These are phyloP conservation scores for Hystrix cristata DNA, from an alignment of 2,113 vertebrate genomes.

Conservation along the genomic window DNA sequence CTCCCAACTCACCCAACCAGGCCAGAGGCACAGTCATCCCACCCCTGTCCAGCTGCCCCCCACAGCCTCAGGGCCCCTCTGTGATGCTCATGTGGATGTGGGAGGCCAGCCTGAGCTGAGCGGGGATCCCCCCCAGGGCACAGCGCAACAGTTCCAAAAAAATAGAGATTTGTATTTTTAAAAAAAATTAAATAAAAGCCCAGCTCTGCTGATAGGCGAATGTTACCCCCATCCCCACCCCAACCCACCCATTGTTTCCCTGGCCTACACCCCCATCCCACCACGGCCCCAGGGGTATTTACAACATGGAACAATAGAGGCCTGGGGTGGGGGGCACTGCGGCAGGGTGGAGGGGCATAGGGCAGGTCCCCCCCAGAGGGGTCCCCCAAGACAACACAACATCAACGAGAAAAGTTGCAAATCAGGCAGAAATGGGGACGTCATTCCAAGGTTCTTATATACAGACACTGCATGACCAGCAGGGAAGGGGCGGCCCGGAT, in stretches of 20 bases:
- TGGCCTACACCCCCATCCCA: constrained; percentile 79
- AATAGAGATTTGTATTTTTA: constrained; percentile 85
- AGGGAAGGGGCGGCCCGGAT: constrained; percentile 59
- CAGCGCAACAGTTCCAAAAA: constrained; percentile 87
- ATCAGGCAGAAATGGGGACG: constrained; percentile 86
- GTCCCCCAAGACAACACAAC: constrained; percentile 84
- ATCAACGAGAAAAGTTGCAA: constrained; percentile 87
- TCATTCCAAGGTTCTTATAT: constrained; percentile 87
- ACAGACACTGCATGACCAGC: constrained; percentile 84
- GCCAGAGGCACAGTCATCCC: constrained; percentile 84
- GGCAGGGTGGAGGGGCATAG: constrained; percentile 76
- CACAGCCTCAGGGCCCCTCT: constrained; percentile 78
- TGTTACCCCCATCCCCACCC: constrained; percentile 78
- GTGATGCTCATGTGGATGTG: constrained; percentile 79
- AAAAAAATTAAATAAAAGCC: constrained; percentile 87
- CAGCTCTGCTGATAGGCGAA: constrained; percentile 86
- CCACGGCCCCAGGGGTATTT: constrained; percentile 82
- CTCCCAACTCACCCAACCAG: constrained; percentile 82
- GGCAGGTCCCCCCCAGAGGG: constrained; percentile 75
- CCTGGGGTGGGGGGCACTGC: constrained; percentile 80
- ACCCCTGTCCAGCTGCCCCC: constrained; percentile 82
- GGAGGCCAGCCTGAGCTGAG: constrained; percentile 83
- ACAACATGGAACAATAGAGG: constrained; percentile 86
- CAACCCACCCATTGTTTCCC: constrained; percentile 77
- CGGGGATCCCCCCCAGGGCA: constrained; percentile 79